Percentiles rank a stretch among this genome's conserved stretches.
phyloP scores from a whole-genome alignment of 2,888 invertebrate genomes.

The Chloromyia formosa region DNA sequence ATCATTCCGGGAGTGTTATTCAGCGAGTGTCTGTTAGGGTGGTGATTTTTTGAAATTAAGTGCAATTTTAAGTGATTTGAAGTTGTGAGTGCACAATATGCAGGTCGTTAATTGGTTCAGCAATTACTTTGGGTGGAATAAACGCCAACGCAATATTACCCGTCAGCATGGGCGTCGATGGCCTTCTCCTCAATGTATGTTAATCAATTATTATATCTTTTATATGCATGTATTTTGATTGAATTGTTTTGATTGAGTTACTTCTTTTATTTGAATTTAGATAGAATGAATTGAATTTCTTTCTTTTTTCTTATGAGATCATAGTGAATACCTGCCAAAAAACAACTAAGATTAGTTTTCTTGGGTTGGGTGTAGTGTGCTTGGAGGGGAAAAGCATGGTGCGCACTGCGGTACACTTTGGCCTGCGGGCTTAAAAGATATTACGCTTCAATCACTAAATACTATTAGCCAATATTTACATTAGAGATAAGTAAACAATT shows the following conservation, averaged over 20 bases:
- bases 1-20: background rate
- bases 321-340: too few species aligned
- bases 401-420: background rate
- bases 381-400: too few species aligned
- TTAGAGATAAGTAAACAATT: too few species aligned
- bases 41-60: background rate
- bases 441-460: too few species aligned
- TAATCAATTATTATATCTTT: too few species aligned
- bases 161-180: conserved; percentile 36
- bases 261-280: background rate
- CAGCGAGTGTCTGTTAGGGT: background rate
- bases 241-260: conserved; percentile 7
- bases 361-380: too few species aligned
- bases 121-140: conserved; percentile 5
- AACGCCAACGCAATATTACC: conserved; percentile 1
- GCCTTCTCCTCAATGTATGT: conserved; percentile 44
- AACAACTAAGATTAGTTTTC: too few species aligned
- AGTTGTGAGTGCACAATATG: background rate
- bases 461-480: too few species aligned
- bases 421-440: background rate
- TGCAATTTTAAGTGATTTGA: background rate
- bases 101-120: conserved; percentile 9
- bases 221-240: too few species aligned
- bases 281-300: background rate
- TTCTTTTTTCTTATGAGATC: too few species aligned